Base-by-base conservation (phyloP, 2,113 vertebrate genomes). In the Pluvianellus socialis region DNA sequence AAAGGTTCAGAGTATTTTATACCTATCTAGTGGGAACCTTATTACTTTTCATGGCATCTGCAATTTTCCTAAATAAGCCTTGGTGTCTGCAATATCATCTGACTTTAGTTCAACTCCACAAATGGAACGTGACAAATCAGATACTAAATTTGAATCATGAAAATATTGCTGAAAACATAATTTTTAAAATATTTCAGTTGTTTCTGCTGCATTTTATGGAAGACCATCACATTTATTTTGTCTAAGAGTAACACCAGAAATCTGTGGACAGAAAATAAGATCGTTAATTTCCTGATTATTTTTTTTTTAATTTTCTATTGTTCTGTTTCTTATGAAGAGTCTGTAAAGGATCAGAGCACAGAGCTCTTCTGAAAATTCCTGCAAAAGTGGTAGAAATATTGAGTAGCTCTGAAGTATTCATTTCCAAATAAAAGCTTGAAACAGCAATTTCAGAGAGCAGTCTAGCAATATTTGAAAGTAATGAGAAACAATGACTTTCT, bases 341-440 rank as follows among this genome's bases (percentile, higher is more conserved):
- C 17, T 26, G 28, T 33, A 74, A 70, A 73, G 19, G 7, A 82
- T 62, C 28, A 47, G 26, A 53, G 81, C 4, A 90, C n/a, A 93
- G 52, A 14, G 12, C 8, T 80, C 21, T 80, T 82, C 62, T 22
- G 50, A 90, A 92, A 66, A 79, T 72, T 83, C 16, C 47, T 74
- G 22, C 33, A 47, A 20, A 20, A 86, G 30, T 13, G 33, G 56
- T 8, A 75, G 35, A 88, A 95, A 91, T 81, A 86, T 7, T 55
- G 38, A 90, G 24, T 75, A 89, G 21, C 20, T 95, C 30, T 79
- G 52, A 93, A 79, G 20, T 38, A 72, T 70, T 72, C 4, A 22
- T 53, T 95, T 87, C 72, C 66, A 92, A 88, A 81, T n/a, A 92
- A 93, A 90, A 94, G 4, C 65, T 75, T 86, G 28, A 92, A 81